Evolutionary conservation across 2,113 vertebrate species (phyloP).

Genomic region (Syngnathus scovelli): DNA sequence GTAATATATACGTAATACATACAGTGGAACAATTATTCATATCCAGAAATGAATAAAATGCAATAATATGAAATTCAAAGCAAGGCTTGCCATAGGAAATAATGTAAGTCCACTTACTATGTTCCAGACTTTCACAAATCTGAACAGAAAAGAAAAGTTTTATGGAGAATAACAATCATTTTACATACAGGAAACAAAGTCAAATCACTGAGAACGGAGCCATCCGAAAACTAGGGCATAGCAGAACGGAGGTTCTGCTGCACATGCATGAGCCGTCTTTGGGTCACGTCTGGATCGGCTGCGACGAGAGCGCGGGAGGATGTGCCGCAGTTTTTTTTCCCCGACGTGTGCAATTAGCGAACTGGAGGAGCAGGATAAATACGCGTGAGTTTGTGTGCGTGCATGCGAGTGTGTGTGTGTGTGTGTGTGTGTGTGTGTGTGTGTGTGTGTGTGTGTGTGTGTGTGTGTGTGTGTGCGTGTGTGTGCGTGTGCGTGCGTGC

Average conservation of each 20-base stretch:
- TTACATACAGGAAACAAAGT: no score
- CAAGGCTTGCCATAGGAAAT: background rate
- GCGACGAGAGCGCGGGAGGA: constrained; percentile 45
- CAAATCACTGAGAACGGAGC: background rate
- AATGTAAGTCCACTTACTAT: background rate
- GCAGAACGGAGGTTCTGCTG: background rate
- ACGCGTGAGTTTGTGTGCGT: background rate
- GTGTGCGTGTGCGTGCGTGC: constrained; percentile 17
- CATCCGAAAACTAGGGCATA: background rate
- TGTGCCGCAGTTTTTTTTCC: constrained; percentile 51
- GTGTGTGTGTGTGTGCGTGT: constrained; percentile 18
- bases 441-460: background rate
- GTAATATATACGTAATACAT: background rate
- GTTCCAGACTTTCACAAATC: no score
- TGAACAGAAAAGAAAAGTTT: no score
- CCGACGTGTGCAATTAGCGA: constrained; percentile 53
- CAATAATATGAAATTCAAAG: background rate
- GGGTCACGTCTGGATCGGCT: constrained; percentile 59
- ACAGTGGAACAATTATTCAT: background rate
- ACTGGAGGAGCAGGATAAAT: constrained; percentile 24
- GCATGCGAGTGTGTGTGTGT: constrained; percentile 22
- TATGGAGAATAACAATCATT: no score
- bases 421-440: background rate
- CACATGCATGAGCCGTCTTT: constrained; percentile 9
- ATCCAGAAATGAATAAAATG: background rate